These are phyloP conservation scores for Xanthia togata DNA, from an alignment of 2,888 invertebrate species.

Conservation along the genomic window DNA sequence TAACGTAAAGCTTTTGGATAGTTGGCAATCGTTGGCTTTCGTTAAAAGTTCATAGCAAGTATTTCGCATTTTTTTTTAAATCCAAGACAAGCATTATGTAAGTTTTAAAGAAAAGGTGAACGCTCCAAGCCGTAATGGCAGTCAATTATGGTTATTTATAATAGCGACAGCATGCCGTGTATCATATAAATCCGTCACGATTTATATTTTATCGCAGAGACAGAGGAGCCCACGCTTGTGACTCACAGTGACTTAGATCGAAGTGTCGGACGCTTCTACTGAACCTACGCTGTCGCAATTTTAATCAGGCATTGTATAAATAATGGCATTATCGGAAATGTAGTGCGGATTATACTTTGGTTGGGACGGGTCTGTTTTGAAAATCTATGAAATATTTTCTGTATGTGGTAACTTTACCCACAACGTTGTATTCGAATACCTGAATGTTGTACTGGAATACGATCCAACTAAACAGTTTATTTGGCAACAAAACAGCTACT, in stretches of 20 bases:
- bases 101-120: conserved; percentile 57
- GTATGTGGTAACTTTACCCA: not conserved
- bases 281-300: conserved; percentile 83
- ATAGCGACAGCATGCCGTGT: conserved; percentile 64
- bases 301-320: conserved; percentile 75
- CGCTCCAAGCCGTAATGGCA: conserved; percentile 60
- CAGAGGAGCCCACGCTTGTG: conserved; percentile 78
- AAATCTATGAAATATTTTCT: conserved; percentile 1
- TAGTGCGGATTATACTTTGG: conserved; percentile 58
- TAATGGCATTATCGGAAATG: conserved; percentile 69
- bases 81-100: not conserved
- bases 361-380: conserved; percentile 16
- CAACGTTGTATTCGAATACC: not conserved
- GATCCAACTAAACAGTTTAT: conserved; percentile 7
- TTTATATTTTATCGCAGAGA: conserved; percentile 71
- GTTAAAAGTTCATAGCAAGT: not conserved
- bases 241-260: conserved; percentile 72
- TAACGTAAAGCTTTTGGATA: not conserved
- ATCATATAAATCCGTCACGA: conserved; percentile 80
- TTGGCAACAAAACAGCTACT: conserved; percentile 1
- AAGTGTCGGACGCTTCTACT: conserved; percentile 78
- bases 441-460: not conserved
- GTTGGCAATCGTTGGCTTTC: not conserved
- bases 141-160: conserved; percentile 69
- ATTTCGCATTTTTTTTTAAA: not conserved